Evolutionary conservation across 2,888 invertebrate species (phyloP), one percentile per base, ranked within the genome.

Genomic region (Cephus runcator): DNA sequence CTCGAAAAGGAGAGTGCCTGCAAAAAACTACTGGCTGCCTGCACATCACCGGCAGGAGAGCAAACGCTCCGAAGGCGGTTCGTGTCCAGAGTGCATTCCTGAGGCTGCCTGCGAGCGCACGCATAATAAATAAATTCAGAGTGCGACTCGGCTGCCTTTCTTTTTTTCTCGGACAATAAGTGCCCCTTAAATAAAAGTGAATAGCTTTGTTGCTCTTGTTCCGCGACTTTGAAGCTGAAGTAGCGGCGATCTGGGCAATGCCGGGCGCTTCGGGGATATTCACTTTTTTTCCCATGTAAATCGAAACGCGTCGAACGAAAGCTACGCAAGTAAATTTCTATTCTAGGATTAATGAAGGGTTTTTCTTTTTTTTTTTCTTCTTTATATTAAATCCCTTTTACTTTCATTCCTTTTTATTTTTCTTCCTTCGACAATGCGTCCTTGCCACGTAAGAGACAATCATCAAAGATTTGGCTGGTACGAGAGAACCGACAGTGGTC

Each of bases 51-150:
- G 69, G 69, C 73, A 34, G n/a, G 31, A 23, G 56, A 75, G 73
- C 76, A 79, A 81, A 80, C 71, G 79, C 78, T 81, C 77, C 78
- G 82, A 75, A 79, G 78, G 80, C 80, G 77, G 80, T 79, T 82
- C 81, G 81, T 81, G 79, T 85, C 81, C 71, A 33, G 69, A 75
- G 73, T 80, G 75, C 79, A 82, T 82, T 82, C 79, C 79, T 80
- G 83, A 82, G 79, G 81, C 79, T 30, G 80, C 76, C 78, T 79
- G 77, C 81, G 78, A 81, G 69, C 79, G 79, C 81, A 78, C 81
- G 77, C 81, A 78, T 82, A 79, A 82, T 83, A 83, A 83, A 83
- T 82, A 82, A 82, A 83, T 83, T 80, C 82, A 82, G 80, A 82
- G 82, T 82, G 79, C 81, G 75, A 82, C 77, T 81, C 80, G 75